These are phyloP conservation scores for Lymantria monacha DNA, from an alignment of 2,888 invertebrate genomes.

Conservation along the genomic window DNA sequence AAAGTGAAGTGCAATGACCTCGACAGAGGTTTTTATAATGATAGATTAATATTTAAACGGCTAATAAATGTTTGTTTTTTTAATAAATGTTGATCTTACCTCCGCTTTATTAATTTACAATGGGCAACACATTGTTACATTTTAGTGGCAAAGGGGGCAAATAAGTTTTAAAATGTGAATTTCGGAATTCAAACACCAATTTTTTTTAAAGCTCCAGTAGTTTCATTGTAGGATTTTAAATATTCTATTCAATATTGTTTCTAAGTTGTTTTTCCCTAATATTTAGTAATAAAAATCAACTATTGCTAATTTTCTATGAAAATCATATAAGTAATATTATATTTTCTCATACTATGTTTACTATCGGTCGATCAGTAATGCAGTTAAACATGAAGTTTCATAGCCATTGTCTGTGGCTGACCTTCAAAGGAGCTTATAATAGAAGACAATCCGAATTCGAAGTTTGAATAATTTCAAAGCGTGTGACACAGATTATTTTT, in stretches of 20 bases:
- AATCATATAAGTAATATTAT: not conserved
- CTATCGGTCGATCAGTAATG: slow-evolving; percentile 28
- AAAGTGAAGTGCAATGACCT: slow-evolving; percentile 19
- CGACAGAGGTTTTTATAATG: slow-evolving; percentile 15
- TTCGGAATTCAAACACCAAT: not conserved
- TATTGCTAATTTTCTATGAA: not conserved
- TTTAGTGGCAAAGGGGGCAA: not conserved
- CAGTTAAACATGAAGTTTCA: slow-evolving; percentile 24
- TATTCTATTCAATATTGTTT: not conserved
- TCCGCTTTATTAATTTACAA: too few relatives aligned
- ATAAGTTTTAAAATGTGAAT: not conserved
- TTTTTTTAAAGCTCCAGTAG: not conserved
- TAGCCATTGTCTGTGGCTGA: slow-evolving; percentile 23
- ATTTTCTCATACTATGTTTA: slow-evolving; percentile 23
- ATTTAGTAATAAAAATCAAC: not conserved
- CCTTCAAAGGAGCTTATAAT: slow-evolving; percentile 18
- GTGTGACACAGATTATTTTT: slow-evolving; percentile 2
- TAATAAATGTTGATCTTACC: too few relatives aligned
- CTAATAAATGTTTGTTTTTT: not conserved
- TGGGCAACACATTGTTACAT: too few relatives aligned
- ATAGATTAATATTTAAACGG: not conserved
- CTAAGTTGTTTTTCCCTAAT: not conserved
- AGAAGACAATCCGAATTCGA: slow-evolving; percentile 2
- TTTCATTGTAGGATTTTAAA: not conserved
- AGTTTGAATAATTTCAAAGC: slow-evolving; percentile 4